These are phyloP conservation scores for Rhabdomys pumilio DNA, from an alignment of 2,797 vertebrate genomes.

Conservation along the genomic window DNA sequence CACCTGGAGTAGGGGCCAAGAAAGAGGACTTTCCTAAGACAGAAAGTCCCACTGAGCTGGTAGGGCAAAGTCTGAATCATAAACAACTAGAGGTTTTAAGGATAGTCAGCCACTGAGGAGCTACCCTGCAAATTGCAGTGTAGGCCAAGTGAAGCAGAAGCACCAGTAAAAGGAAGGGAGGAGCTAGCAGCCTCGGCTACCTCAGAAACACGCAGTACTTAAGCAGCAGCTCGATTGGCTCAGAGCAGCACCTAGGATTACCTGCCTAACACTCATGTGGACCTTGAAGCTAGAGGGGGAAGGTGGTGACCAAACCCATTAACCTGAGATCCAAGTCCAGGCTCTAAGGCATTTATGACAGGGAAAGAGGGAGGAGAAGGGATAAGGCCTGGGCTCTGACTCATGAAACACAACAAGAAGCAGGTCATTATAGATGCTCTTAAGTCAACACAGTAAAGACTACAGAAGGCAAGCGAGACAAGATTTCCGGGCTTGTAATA, in stretches of 20 bases:
- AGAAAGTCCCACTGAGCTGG: slow-evolving; percentile 20
- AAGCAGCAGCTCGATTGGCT: slow-evolving; percentile 52
- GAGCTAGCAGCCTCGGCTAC: slow-evolving; percentile 17
- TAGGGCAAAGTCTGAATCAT: slow-evolving; percentile 85
- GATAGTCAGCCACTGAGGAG: slow-evolving; percentile 29
- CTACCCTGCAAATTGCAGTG: slow-evolving; percentile 25
- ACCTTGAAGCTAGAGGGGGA: slow-evolving; percentile 73
- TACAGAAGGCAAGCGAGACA: slow-evolving; percentile 28
- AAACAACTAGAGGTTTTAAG: slow-evolving; percentile 62
- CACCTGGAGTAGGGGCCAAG: slow-evolving; percentile 14
- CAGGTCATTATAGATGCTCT: slow-evolving; percentile 56
- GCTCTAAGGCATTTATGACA: slow-evolving; percentile 81
- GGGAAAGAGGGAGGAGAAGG: slow-evolving; percentile 81
- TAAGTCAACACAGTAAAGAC: slow-evolving; percentile 75
- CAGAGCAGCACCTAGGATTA: background rate
- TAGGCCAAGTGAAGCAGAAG: slow-evolving; percentile 45
- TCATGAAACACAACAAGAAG: slow-evolving; percentile 77
- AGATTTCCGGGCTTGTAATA: slow-evolving; percentile 58
- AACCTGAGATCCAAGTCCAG: slow-evolving; percentile 83
- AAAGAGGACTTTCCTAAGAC: slow-evolving; percentile 65
- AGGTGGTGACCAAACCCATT: slow-evolving; percentile 74
- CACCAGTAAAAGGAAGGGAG: slow-evolving; percentile 20
- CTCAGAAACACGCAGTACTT: slow-evolving; percentile 45
- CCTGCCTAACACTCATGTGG: slow-evolving; percentile 55
- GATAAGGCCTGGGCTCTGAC: slow-evolving; percentile 77